Conservation (phyloP, 2,113 vertebrate species). For the Anguilla rostrata region DNA sequence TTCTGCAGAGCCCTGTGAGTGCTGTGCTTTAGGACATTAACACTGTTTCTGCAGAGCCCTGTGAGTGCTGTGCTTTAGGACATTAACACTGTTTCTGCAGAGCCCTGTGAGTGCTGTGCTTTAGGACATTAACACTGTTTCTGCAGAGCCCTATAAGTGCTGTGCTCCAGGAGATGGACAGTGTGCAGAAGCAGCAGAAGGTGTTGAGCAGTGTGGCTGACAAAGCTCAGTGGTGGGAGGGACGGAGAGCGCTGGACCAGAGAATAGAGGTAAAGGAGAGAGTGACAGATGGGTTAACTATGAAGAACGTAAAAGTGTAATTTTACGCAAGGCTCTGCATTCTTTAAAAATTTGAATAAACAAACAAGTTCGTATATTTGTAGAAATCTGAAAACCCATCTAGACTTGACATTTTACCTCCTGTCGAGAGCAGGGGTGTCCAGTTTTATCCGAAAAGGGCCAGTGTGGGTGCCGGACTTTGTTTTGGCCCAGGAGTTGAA, state of each 20-base stretch:
- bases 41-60: too few species aligned
- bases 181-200: constrained; percentile 82
- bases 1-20: neutral
- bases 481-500: too few species aligned
- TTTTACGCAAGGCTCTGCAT: too few species aligned
- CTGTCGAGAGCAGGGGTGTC: too few species aligned
- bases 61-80: too few species aligned
- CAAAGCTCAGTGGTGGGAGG: constrained; percentile 85
- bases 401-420: too few species aligned
- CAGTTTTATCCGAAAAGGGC: too few species aligned
- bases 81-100: neutral
- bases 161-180: constrained; percentile 76
- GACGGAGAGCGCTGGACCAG: constrained; percentile 72
- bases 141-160: constrained; percentile 66
- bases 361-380: too few species aligned
- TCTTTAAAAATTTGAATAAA: too few species aligned
- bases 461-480: too few species aligned
- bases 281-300: neutral
- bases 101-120: neutral
- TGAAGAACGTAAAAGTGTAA: neutral
- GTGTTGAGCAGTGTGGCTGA: constrained; percentile 74
- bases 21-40: neutral
- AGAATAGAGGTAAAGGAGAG: constrained; percentile 75
- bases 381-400: too few species aligned
- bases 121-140: constrained; percentile 7